These are phyloP conservation scores for Cyclura pinguis DNA, from an alignment of 2,797 vertebrate genomes.

Conservation along the genomic window DNA sequence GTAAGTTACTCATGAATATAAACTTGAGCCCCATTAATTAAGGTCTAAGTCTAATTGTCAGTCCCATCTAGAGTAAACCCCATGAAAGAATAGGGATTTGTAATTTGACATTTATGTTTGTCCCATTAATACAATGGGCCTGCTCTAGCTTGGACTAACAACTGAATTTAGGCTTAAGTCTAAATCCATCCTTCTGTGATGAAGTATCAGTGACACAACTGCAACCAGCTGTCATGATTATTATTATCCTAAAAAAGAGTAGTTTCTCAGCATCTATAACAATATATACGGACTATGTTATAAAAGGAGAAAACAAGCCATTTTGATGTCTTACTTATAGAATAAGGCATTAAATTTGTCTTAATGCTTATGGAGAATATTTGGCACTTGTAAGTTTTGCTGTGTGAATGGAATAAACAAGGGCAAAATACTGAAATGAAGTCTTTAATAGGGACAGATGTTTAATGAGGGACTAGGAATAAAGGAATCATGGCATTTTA, in stretches of 20 bases:
- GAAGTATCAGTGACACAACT: background rate
- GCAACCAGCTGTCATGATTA: background rate
- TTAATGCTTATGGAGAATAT: background rate
- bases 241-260: background rate
- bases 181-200: background rate
- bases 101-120: too few species aligned
- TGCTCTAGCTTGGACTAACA: background rate
- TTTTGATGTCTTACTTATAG: background rate
- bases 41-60: background rate
- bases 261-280: background rate
- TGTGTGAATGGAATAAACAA: constrained; percentile 11
- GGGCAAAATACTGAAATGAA: constrained; percentile 45
- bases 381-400: background rate
- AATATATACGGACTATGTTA: background rate
- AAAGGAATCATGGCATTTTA: background rate
- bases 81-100: too few species aligned
- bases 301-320: background rate
- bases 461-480: background rate
- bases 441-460: background rate
- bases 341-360: background rate
- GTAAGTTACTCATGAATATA: background rate
- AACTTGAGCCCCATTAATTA: background rate
- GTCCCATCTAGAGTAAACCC: too few species aligned
- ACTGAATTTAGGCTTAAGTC: background rate
- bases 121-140: background rate